phyloP scores from a whole-genome alignment of 2,888 invertebrate species.

The Lasioglossum villosulum region DNA sequence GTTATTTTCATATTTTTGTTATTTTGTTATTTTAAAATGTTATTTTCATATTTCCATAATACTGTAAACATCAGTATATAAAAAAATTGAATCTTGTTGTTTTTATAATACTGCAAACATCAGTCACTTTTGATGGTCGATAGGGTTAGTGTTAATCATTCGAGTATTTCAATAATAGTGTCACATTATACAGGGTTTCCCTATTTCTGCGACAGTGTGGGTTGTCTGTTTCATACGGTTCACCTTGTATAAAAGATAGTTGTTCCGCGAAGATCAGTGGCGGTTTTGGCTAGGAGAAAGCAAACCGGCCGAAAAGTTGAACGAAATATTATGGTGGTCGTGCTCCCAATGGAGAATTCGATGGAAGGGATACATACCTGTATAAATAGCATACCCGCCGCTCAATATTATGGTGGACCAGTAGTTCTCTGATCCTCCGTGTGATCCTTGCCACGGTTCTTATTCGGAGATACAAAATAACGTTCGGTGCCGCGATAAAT shows the following conservation, averaged over 20 bases:
- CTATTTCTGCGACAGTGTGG: neutral
- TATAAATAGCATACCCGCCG: conserved; percentile 59
- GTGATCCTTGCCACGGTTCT: conserved; percentile 3
- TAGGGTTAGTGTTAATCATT: no score
- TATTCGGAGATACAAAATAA: neutral
- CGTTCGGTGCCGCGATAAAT: neutral
- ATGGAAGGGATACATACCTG: conserved; percentile 57
- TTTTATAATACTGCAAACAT: no score
- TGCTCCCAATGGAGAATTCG: conserved; percentile 36
- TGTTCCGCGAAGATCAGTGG: neutral
- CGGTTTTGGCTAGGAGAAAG: conserved; percentile 22
- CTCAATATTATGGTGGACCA: conserved; percentile 53
- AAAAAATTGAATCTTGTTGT: no score
- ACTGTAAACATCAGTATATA: no score
- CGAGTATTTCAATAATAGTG: neutral
- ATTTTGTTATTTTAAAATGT: no score
- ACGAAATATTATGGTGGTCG: conserved; percentile 32
- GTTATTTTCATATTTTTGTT: no score
- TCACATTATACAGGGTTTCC: neutral
- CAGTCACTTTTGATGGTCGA: no score
- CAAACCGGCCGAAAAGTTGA: conserved; percentile 32
- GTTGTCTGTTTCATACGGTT: neutral
- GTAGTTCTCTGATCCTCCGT: conserved; percentile 51
- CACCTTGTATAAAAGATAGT: neutral
- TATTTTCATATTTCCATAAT: no score